Base-by-base conservation (phyloP, 2,888 invertebrate genomes). In the Mayetiola destructor region DNA sequence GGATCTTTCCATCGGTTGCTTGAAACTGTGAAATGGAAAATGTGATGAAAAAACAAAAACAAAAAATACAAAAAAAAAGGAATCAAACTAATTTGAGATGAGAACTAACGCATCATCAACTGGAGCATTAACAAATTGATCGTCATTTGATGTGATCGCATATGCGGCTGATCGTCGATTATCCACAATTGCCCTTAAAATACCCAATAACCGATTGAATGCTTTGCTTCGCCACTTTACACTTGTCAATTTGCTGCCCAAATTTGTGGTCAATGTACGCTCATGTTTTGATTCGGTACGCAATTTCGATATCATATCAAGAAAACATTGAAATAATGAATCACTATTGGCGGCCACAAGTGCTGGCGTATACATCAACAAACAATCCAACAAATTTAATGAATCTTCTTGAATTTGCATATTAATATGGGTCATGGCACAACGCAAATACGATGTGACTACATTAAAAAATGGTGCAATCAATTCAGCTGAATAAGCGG, bases 381-480 rank as follows among this genome's bases (percentile, higher is more conserved):
- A 74, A 40, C 84, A 75, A 66, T 92, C 91, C 18, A 94, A 72
- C 61, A 91, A 79, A 1, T 81, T 67, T 1, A 94, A 73, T 0
- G 92, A 87, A 69, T 91, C 91, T 67, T 88, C 85, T 67, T 90
- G 88, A 60, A 94, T 82, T 55, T 78, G 75, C 12, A 77, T 78
- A 67, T 87, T 80, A 59, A 94, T 86, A 65, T 93, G 88, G 0
- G 91, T 92, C 88, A 94, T 89, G 1, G 89, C 86, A 73, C 92
- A 92, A 56, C 84, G 79, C 53, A 93, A 70, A 69, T 89, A 88
- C 1, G 88, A 85, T 20, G 84, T 80, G 59, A 93, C 72, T 6
- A 86, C 76, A 60, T 83, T 80, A 66, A 85, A 86, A 68, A 88
- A 89, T 10, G 91, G 88, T 39, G 76, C 68, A 14, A 85, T 68